Conservation (phyloP, 2,797 vertebrate genomes). For the Euphonia xanthogaster region DNA sequence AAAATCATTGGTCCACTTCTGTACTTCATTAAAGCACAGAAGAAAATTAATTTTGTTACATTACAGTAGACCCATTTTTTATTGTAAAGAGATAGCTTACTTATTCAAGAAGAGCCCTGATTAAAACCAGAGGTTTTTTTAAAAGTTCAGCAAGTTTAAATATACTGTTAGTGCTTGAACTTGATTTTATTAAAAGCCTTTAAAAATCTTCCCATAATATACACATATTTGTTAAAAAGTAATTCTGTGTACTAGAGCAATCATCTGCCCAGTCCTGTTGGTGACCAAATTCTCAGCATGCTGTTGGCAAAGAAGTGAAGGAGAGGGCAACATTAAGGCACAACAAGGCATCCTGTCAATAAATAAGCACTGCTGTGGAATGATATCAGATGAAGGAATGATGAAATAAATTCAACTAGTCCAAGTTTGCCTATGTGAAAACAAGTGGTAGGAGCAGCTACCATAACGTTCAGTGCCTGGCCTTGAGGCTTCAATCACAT, state of each 20-base stretch:
- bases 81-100: conserved; percentile 1
- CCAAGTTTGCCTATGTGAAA: not conserved
- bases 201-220: not conserved
- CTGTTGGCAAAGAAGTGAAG: not conserved
- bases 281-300: not conserved
- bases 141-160: conserved; percentile 48
- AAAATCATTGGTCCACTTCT: not conserved
- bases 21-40: not conserved
- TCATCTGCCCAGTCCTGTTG: not conserved
- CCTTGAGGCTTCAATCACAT: not conserved
- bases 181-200: conserved; percentile 55
- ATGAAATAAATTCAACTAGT: not conserved
- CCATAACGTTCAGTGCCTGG: not conserved
- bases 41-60: not conserved
- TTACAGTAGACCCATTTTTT: not conserved
- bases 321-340: not conserved
- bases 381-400: not conserved
- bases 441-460: not conserved
- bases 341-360: not conserved
- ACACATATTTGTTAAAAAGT: not conserved
- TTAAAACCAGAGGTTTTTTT: conserved; percentile 73
- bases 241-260: not conserved
- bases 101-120: conserved; percentile 49
- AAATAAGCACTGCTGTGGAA: not conserved
- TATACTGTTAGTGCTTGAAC: conserved; percentile 52